phyloP scores from a whole-genome alignment of 1,140 invertebrate species.

The Heliconius congener region DNA sequence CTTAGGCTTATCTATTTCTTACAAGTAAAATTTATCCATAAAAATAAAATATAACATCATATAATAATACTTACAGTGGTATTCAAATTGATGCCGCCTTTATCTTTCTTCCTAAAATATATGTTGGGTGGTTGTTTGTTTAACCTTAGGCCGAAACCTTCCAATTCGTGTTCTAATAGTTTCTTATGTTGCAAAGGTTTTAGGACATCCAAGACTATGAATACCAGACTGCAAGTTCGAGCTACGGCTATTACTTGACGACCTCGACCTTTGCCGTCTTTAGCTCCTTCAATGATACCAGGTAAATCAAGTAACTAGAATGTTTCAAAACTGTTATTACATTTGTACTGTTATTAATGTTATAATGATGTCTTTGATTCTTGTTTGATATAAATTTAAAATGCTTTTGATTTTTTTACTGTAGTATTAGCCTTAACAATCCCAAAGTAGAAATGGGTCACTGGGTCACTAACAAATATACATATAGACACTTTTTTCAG shows the following conservation, averaged over 20 bases:
- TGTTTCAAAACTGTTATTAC: background rate
- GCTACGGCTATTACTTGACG: slow-evolving; percentile 99
- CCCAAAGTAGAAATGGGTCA: too few species aligned
- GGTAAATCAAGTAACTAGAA: slow-evolving; percentile 96
- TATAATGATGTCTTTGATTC: too few species aligned
- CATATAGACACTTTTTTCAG: too few species aligned
- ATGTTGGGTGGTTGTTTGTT: slow-evolving; percentile 99
- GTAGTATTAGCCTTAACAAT: too few species aligned
- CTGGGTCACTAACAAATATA: too few species aligned
- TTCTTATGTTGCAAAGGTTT: slow-evolving; percentile 98
- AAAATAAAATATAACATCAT: background rate
- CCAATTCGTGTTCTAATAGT: slow-evolving; percentile 98
- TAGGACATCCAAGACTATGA: slow-evolving; percentile 98
- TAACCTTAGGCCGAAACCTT: slow-evolving; percentile 98
- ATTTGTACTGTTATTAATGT: too few species aligned
- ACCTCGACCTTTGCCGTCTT: slow-evolving; percentile 99
- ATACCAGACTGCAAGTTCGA: slow-evolving; percentile 98
- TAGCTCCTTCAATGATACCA: slow-evolving; percentile 99
- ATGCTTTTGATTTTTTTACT: too few species aligned
- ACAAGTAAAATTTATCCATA: background rate
- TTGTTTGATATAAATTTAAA: too few species aligned
- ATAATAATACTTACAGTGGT: slow-evolving; percentile 62
- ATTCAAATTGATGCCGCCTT: slow-evolving; percentile 87
- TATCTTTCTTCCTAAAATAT: slow-evolving; percentile 97
- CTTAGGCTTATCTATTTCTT: too few species aligned